These are phyloP conservation scores for Benthosema pterotum DNA, from an alignment of 2,797 vertebrate species.

Conservation along the genomic window DNA sequence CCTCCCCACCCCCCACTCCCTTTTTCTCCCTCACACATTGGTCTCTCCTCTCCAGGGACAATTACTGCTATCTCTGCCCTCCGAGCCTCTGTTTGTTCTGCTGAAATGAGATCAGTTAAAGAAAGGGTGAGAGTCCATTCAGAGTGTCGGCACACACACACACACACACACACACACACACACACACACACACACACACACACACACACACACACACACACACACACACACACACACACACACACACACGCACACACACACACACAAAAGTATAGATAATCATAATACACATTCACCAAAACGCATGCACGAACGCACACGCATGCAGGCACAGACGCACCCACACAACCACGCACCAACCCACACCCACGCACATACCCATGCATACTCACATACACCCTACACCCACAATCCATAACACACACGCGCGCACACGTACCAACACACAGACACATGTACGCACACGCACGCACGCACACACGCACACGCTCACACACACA, in stretches of 20 bases:
- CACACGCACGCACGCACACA: slow-evolving; percentile 17
- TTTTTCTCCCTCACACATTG: slow-evolving; percentile 49
- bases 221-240: slow-evolving; percentile 21
- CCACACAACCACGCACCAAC: neutral
- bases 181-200: slow-evolving; percentile 20
- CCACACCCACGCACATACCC: slow-evolving; percentile 17
- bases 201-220: slow-evolving; percentile 27
- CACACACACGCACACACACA: neutral
- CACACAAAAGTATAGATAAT: too few relatives aligned
- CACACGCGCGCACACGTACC: slow-evolving; percentile 26
- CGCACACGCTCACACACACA: slow-evolving; percentile 5
- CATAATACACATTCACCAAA: neutral
- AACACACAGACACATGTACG: slow-evolving; percentile 14
- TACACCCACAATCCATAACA: too few relatives aligned
- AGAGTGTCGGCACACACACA: slow-evolving; percentile 64
- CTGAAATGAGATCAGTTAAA: slow-evolving; percentile 80
- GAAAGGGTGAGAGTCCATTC: slow-evolving; percentile 79
- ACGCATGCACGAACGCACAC: too few relatives aligned
- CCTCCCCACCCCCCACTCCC: slow-evolving; percentile 29
- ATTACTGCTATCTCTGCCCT: slow-evolving; percentile 72
- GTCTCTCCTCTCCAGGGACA: slow-evolving; percentile 70
- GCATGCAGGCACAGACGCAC: too few relatives aligned
- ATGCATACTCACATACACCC: neutral
- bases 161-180: slow-evolving; percentile 23
- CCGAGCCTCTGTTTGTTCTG: slow-evolving; percentile 70